Base-by-base conservation (phyloP, 2,113 vertebrate genomes). In the Garra rufa region DNA sequence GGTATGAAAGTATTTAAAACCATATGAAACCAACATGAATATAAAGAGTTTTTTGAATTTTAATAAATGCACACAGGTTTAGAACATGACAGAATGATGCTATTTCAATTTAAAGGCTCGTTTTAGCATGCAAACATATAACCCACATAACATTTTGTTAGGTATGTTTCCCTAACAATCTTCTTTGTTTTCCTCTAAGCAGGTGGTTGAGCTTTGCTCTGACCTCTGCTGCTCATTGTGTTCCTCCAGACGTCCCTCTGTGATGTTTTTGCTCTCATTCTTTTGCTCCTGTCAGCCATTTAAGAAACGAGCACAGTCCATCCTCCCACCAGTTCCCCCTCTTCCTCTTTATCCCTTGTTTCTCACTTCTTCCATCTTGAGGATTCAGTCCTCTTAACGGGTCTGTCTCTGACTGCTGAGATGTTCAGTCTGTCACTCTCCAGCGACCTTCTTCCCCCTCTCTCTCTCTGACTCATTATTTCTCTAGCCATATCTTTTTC, bases 251-350 rank as follows among this genome's bases (percentile, higher is more conserved):
- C 46, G n/a, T 73, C 73, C 38, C 30, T 38, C 24, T 41, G 50
- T 44, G 61, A 79, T 61, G n/a, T 46, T 28, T 82, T 83, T 76
- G 73, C 46, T 77, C 82, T 73, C 48, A 46, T 76, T 74, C 43
- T 69, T 76, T 84, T 76, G 52, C 80, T 82, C 78, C 24, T 63
- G 71, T 87, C 78, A 43, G 11, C 78, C 65, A 59, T 67, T 87
- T 82, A 87, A 81, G 19, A 67, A 80, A 52, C 13, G 41, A 87
- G 63, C 14, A 17, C 73, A 65, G 81, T 85, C 44, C 52, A 46
- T 76, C 44, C 89, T 79, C 87, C 86, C 88, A 90, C 79, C 89
- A 87, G 91, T 19, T 21, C 13, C 71, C 71, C 21, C 26, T 28
- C 26, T 81, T 74, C 34, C 55, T 78, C 77, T 86, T 75, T 46